A percentile compares a stretch with the other conserved stretches of the same genome.
Evolutionary conservation across 1,140 invertebrate species (phyloP).

Genomic region (Pseudoatta argentina): DNA sequence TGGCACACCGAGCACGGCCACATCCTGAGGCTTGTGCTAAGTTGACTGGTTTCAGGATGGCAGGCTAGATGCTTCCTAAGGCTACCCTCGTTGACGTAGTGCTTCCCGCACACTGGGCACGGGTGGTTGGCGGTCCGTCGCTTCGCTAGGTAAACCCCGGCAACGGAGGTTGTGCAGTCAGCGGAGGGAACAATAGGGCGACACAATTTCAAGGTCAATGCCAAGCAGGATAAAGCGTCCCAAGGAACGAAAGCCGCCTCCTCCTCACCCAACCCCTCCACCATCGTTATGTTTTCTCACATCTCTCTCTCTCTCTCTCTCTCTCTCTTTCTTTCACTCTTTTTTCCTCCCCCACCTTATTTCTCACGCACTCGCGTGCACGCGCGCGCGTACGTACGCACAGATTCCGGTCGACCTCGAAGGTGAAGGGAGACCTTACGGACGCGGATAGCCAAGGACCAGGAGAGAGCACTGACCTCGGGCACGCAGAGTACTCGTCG

Average conservation of each 20-base stretch:
- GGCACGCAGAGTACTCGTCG: constrained; percentile 63
- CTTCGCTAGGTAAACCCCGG: constrained; percentile 93
- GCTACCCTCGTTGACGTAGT: constrained; percentile 97
- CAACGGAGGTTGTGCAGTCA: constrained; percentile 87
- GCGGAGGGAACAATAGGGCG: constrained; percentile 87
- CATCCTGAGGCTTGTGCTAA: constrained; percentile 95
- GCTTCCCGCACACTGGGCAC: constrained; percentile 97
- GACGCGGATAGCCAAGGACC: constrained; percentile 74
- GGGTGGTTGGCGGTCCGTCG: constrained; percentile 96
- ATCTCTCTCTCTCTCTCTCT: constrained; percentile 2
- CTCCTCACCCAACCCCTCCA: constrained; percentile 47
- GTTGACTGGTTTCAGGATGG: constrained; percentile 95
- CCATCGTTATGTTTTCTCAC: constrained; percentile 31
- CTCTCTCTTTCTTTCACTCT: neutral
- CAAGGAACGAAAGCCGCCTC: constrained; percentile 83
- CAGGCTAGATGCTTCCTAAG: constrained; percentile 96
- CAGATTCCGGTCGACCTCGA: constrained; percentile 77
- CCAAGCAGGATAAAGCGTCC: constrained; percentile 86
- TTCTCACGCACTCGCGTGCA: constrained; percentile 77
- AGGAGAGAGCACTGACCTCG: constrained; percentile 78
- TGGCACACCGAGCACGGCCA: constrained; percentile 98
- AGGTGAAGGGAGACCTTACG: constrained; percentile 77
- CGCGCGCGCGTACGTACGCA: constrained; percentile 70
- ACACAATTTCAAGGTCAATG: constrained; percentile 87
- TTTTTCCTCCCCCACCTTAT: constrained; percentile 64